A percentile compares a stretch with the other conserved stretches of the same genome.
Conservation (phyloP, 2,888 invertebrate species). For the Phyllotreta cruciferae region DNA sequence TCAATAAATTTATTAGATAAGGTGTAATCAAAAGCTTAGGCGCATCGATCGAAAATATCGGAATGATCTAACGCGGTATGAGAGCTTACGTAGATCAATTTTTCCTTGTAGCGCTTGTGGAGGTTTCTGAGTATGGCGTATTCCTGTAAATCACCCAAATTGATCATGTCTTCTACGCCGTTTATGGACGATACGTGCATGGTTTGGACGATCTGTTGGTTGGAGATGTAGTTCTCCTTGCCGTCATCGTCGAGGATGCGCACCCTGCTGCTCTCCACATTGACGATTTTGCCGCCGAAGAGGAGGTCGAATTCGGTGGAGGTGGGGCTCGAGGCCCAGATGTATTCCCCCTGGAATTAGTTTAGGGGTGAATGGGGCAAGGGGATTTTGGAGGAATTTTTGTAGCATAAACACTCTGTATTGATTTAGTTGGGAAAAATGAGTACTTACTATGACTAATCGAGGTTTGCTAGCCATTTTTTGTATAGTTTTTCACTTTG, state of each 20-base stretch:
- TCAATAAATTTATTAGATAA: slow-evolving; percentile 8
- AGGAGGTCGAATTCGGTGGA: slow-evolving; percentile 83
- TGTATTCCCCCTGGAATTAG: slow-evolving; percentile 76
- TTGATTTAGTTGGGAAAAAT: neutral
- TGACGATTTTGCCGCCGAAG: slow-evolving; percentile 82
- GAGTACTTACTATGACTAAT: slow-evolving; percentile 21
- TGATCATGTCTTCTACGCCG: slow-evolving; percentile 96
- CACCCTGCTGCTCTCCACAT: slow-evolving; percentile 77
- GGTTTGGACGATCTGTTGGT: slow-evolving; percentile 70
- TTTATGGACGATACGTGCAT: slow-evolving; percentile 81
- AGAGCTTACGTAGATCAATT: slow-evolving; percentile 87
- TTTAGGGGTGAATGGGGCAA: neutral
- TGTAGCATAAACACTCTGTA: neutral
- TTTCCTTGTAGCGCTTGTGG: slow-evolving; percentile 84
- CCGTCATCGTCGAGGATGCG: slow-evolving; percentile 86
- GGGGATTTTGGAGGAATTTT: neutral
- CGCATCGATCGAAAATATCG: neutral
- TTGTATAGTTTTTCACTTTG: too few relatives aligned
- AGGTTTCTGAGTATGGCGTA: slow-evolving; percentile 92
- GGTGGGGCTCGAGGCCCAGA: slow-evolving; percentile 83
- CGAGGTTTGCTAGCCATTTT: slow-evolving; percentile 25
- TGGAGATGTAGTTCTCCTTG: slow-evolving; percentile 69
- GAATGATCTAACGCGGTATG: too few relatives aligned
- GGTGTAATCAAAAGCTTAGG: neutral
- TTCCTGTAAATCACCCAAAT: slow-evolving; percentile 92